Base-by-base conservation (phyloP, 1,140 invertebrate genomes). In the Drosophila nigromelanica region DNA sequence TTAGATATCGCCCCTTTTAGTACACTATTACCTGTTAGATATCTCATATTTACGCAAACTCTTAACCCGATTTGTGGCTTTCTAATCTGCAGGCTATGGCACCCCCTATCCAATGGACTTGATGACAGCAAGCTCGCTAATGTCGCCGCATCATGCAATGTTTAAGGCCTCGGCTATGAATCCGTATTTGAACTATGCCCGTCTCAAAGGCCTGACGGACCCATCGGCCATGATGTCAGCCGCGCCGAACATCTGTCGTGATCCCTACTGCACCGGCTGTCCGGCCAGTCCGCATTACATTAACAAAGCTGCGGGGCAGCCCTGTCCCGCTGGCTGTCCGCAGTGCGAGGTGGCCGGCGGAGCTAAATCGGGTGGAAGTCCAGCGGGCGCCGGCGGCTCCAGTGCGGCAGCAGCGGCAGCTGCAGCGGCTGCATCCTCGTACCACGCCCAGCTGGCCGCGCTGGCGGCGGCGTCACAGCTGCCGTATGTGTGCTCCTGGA, bases 211-310 rank as follows among this genome's bases (percentile, higher is more conserved):
- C 1, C 91, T 93, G 2, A 82, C 92, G 35, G 82, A 92, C 8
- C 73, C 55, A 1, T 71, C 87, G 12, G 52, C 60, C 8, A 87
- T 89, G 83, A 80, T 90, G 94, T 93, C 15, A 90, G 93, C 52
- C 90, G 52, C 95, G 14, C 94, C 96, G 6, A 95, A 95, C 8
- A 95, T 97, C 7, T 98, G 97, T 91, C 93, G 97, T 40, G 97
- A 98, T 92, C 97, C 97, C 1, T 98, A 97, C 85, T 98, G 97
- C 91, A 97, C 96, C 0, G 97, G 97, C 45, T 98, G 97, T 91
- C 96, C 97, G 67, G 92, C 97, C 56, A 97, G 96, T 91, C 95
- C 97, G 51, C 97, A 97, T 90, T 92, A 96, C 54, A 92, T 96
- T 27, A 93, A 92, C 15, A 94, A 94, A 75, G 91, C 92, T 0